Evolutionary conservation across 1,140 invertebrate genomes (phyloP), one percentile per base, ranked within the genome.

Genomic region (Drosophila sp.): DNA sequence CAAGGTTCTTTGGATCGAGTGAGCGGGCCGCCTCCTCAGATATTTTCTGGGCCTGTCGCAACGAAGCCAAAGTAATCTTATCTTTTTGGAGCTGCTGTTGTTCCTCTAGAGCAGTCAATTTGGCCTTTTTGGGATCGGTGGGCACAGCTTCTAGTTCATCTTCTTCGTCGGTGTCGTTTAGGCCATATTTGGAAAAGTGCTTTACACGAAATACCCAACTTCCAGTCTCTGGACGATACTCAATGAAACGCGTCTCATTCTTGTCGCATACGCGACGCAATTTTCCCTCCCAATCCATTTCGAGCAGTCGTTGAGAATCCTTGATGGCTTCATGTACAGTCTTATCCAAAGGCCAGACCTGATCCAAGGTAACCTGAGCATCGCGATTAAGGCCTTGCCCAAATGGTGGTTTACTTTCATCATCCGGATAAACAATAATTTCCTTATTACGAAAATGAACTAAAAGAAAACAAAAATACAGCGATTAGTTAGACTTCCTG

Each of bases 141-240:
- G 92, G 92, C 8, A 94, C 11, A 17, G 67, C 65, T 1, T 66
- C 94, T 2, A 66, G 30, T 1, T 66, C 94, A 41, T 98, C 97
- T 10, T 91, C 91, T 17, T 92, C 91, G 87, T 98, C 97, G 0
- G 96, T 97, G 82, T 98, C 98, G 65, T 96, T 96, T 5, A 99
- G 93, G 2, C 97, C 98, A 92, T 99, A 99, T 91, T 99, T 99
- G 0, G 98, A 99, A 92, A 99, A 99, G 93, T 99, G 98, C 70
- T 98, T 96, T 30, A 98, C 98, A 91, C 96, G 96, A 79, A 97
- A 97, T 33, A 96, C 98, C 98, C 98, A 99, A 23, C 97, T 98
- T 6, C 99, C 99, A 41, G 97, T 99, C 90, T 97, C 96, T 0
- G 98, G 96, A 1, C 97, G 94, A 92, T 99, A 99, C 86, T 99